Percentiles rank a stretch among this genome's conserved stretches.
These are phyloP conservation scores for Rutpela maculata DNA, from an alignment of 2,888 invertebrate genomes.

Conservation along the genomic window DNA sequence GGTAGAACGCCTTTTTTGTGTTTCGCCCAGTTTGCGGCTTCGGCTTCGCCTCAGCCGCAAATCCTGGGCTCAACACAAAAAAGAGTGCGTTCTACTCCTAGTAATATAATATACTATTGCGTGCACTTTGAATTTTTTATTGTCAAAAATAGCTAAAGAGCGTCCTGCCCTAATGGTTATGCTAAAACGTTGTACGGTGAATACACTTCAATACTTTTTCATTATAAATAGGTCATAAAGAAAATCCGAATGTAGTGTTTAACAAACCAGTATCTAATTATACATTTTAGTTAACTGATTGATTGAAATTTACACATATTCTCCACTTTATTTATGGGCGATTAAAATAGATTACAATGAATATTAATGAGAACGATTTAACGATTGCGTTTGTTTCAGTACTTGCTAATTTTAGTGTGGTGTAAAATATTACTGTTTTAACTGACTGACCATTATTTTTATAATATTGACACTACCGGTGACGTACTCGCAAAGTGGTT, in stretches of 20 bases:
- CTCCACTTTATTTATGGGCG: neutral
- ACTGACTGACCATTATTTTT: neutral
- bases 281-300: neutral
- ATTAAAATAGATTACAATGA: slow-evolving; percentile 3
- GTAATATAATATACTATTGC: no score
- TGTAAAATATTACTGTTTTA: slow-evolving; percentile 3
- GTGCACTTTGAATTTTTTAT: no score
- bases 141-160: no score
- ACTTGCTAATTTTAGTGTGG: neutral
- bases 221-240: no score
- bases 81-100: no score
- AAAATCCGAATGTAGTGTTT: neutral
- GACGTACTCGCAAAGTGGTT: neutral
- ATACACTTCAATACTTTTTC: no score
- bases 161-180: no score
- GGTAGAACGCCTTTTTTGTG: no score
- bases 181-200: no score
- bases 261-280: neutral
- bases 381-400: neutral
- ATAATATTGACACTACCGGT: neutral
- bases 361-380: slow-evolving; percentile 6
- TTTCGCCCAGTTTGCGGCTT: no score
- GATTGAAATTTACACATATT: neutral
- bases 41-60: no score
- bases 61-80: no score